Percentiles rank a stretch among this genome's conserved stretches.
Evolutionary conservation across 2,113 vertebrate species (phyloP).

Genomic region (Pteropus alecto): DNA sequence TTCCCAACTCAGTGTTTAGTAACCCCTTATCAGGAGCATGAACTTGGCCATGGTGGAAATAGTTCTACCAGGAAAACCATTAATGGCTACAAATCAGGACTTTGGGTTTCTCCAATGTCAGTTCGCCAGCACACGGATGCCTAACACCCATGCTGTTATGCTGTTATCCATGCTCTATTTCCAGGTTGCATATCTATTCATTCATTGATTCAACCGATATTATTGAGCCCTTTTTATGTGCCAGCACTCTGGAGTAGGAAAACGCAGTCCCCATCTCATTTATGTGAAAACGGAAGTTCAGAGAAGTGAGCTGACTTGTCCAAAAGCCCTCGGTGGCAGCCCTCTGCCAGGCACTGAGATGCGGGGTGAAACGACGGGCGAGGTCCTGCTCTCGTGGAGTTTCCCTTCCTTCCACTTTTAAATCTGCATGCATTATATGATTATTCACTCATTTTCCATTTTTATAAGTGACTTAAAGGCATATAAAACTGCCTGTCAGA

Average conservation of each 20-base stretch:
- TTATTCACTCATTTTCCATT: not conserved
- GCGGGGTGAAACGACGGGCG: too few relatives aligned
- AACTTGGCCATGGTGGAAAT: not conserved
- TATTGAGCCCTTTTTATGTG: not conserved
- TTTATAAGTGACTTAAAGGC: not conserved
- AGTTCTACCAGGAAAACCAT: not conserved
- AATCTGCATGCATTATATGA: not conserved
- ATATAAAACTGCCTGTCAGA: not conserved
- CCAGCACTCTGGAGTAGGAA: not conserved
- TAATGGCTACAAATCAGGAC: not conserved
- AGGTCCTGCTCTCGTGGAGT: not conserved
- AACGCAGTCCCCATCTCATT: not conserved
- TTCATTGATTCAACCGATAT: not conserved
- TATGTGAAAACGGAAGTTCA: not conserved
- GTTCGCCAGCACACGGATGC: not conserved
- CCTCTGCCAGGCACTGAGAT: not conserved
- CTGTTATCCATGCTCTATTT: not conserved
- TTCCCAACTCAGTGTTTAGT: not conserved
- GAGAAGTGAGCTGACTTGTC: not conserved
- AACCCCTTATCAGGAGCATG: fast-evolving
- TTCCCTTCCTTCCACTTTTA: not conserved
- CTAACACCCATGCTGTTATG: not conserved
- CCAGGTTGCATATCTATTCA: not conserved
- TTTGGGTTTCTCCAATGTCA: not conserved
- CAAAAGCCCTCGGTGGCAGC: not conserved